These are phyloP conservation scores for Molossus alvarezi DNA, from an alignment of 2,797 vertebrate species.

Conservation along the genomic window DNA sequence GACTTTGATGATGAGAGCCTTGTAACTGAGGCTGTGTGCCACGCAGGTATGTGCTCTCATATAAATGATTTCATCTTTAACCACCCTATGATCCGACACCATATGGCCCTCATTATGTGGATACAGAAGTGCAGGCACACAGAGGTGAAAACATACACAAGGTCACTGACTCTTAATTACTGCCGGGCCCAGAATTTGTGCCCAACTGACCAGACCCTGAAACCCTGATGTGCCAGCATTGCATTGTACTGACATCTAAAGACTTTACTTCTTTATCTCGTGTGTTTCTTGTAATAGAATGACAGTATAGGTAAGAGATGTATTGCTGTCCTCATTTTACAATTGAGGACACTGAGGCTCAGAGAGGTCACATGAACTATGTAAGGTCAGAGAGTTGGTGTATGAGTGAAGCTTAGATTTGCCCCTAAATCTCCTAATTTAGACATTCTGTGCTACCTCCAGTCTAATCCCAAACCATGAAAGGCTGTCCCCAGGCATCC, in stretches of 20 bases:
- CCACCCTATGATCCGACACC: neutral
- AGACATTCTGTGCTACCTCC: neutral
- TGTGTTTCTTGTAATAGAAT: neutral
- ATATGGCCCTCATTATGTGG: neutral
- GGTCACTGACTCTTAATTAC: neutral
- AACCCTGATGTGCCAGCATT: neutral
- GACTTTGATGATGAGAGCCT: neutral
- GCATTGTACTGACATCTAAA: neutral
- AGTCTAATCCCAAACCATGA: neutral
- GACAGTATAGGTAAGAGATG: neutral
- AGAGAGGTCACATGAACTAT: neutral
- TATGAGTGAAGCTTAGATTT: neutral
- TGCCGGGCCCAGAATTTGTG: neutral
- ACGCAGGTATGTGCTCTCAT: neutral
- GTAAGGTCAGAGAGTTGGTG: neutral
- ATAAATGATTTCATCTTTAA: neutral
- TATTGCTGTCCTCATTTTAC: neutral
- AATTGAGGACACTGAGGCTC: neutral
- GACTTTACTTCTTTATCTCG: neutral
- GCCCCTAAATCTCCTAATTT: neutral
- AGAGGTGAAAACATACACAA: neutral
- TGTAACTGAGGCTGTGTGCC: neutral
- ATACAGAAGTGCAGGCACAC: neutral
- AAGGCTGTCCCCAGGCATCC: neutral
- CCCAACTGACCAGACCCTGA: neutral